Evolutionary conservation across 2,888 invertebrate genomes (phyloP), one percentile per base, ranked within the genome.

Genomic region (Aphidius colemani): DNA sequence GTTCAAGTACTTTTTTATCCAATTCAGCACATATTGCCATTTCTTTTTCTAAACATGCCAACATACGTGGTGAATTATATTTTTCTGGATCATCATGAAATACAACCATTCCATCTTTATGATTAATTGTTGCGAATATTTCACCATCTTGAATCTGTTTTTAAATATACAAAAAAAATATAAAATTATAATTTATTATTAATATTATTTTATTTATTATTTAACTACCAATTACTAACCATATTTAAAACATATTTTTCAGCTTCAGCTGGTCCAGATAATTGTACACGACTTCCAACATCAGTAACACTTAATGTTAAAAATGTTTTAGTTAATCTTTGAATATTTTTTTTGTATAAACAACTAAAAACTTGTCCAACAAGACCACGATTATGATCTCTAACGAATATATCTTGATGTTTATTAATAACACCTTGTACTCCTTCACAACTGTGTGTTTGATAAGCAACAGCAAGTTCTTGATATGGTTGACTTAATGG

Each of bases 71-170:
- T 68, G 94, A 93, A 74, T 95, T 93, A 82, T 94, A 97, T 82
- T 95, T 96, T 80, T 97, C 96, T 8, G 96, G 96, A 82, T 94
- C 95, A 78, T 98, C 97, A 73, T 94, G 89, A 81, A 98, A 98
- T 61, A 95, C 88, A 11, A 98, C 97, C 97, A 98, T 98, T 10
- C 98, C 97, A 84, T 98, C 97, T 83, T 94, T 95, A 84, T 97
- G 95, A 85, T 97, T 96, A 71, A 98, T 97, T 75, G 94, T 93
- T 40, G 98, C 98, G 85, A 92, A 96, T 74, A 98, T 98, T 85
- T 97, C 96, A 61, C 94, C 93, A 81, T 96, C 95, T 84, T 96
- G 96, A 76, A 98, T 98, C 96, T 96, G 74, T 41, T 71, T 11
- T 9, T 43, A 11, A 30, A 13, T 41, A 49, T n/a, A n/a, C n/a